A percentile compares a stretch with the other conserved stretches of the same genome.
Conservation (phyloP, 2,888 invertebrate genomes). For the Trimorus sp. region DNA sequence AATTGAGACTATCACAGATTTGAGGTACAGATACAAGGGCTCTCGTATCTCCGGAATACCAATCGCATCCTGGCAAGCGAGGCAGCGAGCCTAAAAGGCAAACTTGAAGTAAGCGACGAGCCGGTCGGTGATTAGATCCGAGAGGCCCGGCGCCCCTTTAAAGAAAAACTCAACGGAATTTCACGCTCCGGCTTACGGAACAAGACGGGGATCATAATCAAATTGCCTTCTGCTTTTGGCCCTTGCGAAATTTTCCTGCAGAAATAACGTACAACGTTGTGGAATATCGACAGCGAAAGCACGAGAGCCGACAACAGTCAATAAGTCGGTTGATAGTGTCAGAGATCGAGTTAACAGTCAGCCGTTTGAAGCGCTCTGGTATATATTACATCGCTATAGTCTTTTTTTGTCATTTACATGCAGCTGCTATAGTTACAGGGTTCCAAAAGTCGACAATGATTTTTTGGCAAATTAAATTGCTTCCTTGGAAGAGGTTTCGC, state of each 20-base stretch:
- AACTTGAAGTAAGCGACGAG: slow-evolving; percentile 59
- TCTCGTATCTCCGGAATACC: slow-evolving; percentile 75
- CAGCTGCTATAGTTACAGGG: too few species aligned
- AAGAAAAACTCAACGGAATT: slow-evolving; percentile 52
- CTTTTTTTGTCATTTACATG: too few species aligned
- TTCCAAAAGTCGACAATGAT: too few species aligned
- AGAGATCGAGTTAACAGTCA: too few species aligned
- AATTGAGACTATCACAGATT: too few species aligned
- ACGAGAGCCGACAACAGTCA: neutral
- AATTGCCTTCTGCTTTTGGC: slow-evolving; percentile 33
- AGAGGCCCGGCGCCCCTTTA: slow-evolving; percentile 36
- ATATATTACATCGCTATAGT: too few species aligned
- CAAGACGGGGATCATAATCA: slow-evolving; percentile 44
- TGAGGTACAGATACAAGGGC: slow-evolving; percentile 73
- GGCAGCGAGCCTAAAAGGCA: slow-evolving; percentile 66
- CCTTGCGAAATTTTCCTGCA: slow-evolving; percentile 39
- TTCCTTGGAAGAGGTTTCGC: too few species aligned
- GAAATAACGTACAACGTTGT: slow-evolving; percentile 14
- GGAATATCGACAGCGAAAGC: slow-evolving; percentile 25
- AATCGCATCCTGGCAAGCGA: slow-evolving; percentile 74
- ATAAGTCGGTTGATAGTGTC: too few species aligned
- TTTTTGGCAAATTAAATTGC: too few species aligned
- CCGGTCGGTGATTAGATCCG: slow-evolving; percentile 58
- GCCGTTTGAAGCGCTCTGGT: too few species aligned
- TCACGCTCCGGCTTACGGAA: slow-evolving; percentile 51